Percentiles rank a stretch among this genome's conserved stretches.
These are phyloP conservation scores for Balanococcus diminutus DNA, from an alignment of 2,888 invertebrate genomes.

Conservation along the genomic window DNA sequence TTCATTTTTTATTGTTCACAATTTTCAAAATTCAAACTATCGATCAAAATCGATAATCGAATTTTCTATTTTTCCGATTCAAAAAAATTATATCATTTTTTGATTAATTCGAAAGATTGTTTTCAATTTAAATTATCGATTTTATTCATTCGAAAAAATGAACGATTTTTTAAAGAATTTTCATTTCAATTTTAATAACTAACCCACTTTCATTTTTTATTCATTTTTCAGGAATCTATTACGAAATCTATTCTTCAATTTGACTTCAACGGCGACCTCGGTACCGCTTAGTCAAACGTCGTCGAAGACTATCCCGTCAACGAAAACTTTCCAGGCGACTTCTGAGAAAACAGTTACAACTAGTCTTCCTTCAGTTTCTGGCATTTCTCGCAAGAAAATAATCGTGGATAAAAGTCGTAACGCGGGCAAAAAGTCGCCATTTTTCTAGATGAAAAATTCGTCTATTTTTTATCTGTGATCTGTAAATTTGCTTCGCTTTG, in stretches of 20 bases:
- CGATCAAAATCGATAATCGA: too few species aligned
- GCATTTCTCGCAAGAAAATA: conserved; percentile 43
- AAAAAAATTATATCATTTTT: too few species aligned
- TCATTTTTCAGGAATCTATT: conserved; percentile 42
- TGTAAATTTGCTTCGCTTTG: conserved; percentile 51
- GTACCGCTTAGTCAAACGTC: conserved; percentile 43
- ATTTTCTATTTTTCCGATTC: too few species aligned
- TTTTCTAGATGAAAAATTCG: conserved; percentile 15
- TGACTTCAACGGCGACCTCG: conserved; percentile 45
- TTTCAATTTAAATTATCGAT: too few species aligned
- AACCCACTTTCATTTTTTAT: too few species aligned
- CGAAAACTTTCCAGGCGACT: conserved; percentile 44
- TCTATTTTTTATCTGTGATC: conserved; percentile 53
- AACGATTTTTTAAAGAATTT: too few species aligned
- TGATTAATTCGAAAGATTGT: too few species aligned
- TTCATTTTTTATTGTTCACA: too few species aligned
- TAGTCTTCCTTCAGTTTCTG: conserved; percentile 50
- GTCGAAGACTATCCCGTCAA: conserved; percentile 28
- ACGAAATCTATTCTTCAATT: conserved; percentile 43
- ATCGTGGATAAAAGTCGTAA: conserved; percentile 12
- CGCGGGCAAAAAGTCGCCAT: conserved; percentile 20
- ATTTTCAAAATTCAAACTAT: too few species aligned
- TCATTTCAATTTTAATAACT: too few species aligned
- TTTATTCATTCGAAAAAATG: too few species aligned
- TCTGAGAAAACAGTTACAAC: conserved; percentile 43